A percentile compares a stretch with the other conserved stretches of the same genome.
These are phyloP conservation scores for Drosophila chauvacae DNA, from an alignment of 1,140 invertebrate genomes.

Conservation along the genomic window DNA sequence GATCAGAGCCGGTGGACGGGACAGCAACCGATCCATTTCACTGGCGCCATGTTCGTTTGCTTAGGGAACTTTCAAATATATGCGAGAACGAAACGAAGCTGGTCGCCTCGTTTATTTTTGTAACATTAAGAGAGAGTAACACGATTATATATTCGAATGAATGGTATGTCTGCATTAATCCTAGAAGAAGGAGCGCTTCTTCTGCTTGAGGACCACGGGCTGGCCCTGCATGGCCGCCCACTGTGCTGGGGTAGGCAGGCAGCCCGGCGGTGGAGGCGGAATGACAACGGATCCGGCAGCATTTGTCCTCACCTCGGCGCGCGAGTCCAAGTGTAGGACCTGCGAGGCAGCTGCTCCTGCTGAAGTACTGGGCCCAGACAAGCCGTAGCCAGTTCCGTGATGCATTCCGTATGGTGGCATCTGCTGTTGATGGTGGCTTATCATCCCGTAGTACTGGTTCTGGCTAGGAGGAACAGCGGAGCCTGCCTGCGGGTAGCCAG, in stretches of 20 bases:
- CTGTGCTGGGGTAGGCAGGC: conserved; percentile 73
- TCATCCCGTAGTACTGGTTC: conserved; percentile 75
- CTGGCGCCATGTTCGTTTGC: conserved; percentile 65
- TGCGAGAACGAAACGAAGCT: conserved; percentile 78
- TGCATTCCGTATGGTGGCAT: conserved; percentile 25
- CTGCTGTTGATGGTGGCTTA: conserved; percentile 61
- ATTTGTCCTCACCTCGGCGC: conserved; percentile 66
- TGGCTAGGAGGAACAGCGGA: conserved; percentile 22
- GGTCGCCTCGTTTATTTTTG: conserved; percentile 55
- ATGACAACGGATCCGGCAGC: conserved; percentile 59
- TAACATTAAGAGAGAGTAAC: conserved; percentile 46
- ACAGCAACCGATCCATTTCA: conserved; percentile 18
- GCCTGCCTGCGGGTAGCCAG: conserved; percentile 15
- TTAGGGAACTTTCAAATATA: conserved; percentile 81
- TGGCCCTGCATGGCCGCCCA: conserved; percentile 79
- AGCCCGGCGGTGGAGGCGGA: conserved; percentile 79
- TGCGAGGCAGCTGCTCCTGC: conserved; percentile 50
- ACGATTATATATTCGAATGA: conserved; percentile 62
- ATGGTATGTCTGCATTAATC: conserved; percentile 3
- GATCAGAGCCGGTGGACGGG: conserved; percentile 16
- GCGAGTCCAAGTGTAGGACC: conserved; percentile 63
- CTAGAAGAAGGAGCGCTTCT: conserved; percentile 81
- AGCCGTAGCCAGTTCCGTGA: conserved; percentile 36
- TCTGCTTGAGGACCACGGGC: conserved; percentile 76
- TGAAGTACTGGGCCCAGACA: conserved; percentile 60